These are phyloP conservation scores for Kryptolebias marmoratus DNA, from an alignment of 2,113 vertebrate species.

Conservation along the genomic window DNA sequence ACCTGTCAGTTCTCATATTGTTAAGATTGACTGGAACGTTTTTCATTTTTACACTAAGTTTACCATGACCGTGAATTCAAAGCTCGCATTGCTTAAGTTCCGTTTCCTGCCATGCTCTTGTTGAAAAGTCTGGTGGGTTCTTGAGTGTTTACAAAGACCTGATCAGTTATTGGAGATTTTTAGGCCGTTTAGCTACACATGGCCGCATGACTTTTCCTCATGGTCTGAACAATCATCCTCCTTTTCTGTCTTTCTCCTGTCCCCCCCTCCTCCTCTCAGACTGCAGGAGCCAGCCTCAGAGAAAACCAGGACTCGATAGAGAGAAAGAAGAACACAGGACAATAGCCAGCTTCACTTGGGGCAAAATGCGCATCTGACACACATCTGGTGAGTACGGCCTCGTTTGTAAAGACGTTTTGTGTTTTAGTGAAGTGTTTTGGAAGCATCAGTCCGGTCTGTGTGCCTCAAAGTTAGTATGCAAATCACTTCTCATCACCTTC, in stretches of 20 bases:
- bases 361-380: constrained; percentile 71
- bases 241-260: neutral
- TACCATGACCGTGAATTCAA: neutral
- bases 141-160: neutral
- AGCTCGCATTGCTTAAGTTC: neutral
- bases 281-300: constrained; percentile 25
- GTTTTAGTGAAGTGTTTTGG: neutral
- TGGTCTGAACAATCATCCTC: constrained; percentile 37
- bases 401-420: neutral
- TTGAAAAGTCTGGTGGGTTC: neutral
- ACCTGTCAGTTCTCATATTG: neutral
- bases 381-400: constrained; percentile 59
- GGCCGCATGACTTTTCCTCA: constrained; percentile 25
- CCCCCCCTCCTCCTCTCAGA: constrained; percentile 33
- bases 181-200: neutral
- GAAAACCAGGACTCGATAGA: constrained; percentile 26
- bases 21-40: neutral
- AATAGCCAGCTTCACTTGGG: constrained; percentile 23
- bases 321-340: constrained; percentile 21
- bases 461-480: neutral
- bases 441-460: neutral
- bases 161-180: neutral
- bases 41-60: neutral
- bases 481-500: neutral
- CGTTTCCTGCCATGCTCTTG: neutral